Conservation (phyloP, 2,113 vertebrate genomes). For the Hippopotamus amphibius region DNA sequence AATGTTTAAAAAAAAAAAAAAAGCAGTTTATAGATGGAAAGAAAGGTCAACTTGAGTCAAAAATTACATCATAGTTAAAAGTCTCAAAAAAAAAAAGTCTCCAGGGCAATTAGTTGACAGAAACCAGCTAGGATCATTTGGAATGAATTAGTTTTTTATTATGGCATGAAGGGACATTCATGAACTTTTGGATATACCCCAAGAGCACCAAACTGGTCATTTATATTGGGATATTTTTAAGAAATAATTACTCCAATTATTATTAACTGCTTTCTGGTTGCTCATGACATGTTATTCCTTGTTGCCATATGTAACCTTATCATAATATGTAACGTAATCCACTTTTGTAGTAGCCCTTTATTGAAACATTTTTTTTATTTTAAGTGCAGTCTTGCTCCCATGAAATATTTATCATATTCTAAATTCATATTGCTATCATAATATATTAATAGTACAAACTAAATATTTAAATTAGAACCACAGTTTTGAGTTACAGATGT, state of each 20-base stretch:
- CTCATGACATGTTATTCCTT: neutral
- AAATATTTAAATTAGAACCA: neutral
- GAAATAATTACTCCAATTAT: constrained; percentile 20
- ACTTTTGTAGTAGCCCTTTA: constrained; percentile 50
- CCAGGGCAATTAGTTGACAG: constrained; percentile 59
- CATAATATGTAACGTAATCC: constrained; percentile 24
- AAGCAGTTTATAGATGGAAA: neutral
- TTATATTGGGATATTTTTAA: constrained; percentile 40
- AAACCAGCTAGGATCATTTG: constrained; percentile 71
- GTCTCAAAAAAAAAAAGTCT: constrained; percentile 56
- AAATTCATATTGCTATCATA: neutral
- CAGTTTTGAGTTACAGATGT: neutral
- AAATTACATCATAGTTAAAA: constrained; percentile 62
- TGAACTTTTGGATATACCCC: constrained; percentile 39
- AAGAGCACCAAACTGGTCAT: neutral
- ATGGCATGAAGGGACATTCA: constrained; percentile 46
- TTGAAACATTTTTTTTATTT: neutral
- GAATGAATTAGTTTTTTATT: constrained; percentile 73
- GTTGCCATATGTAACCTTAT: neutral
- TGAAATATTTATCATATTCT: neutral
- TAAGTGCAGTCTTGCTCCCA: neutral
- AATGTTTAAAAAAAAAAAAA: neutral
- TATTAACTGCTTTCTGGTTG: constrained; percentile 36
- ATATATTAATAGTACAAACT: neutral
- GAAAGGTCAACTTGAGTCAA: constrained; percentile 51